Base-by-base conservation (phyloP, 2,797 vertebrate genomes). In the Cyprinella venusta region DNA sequence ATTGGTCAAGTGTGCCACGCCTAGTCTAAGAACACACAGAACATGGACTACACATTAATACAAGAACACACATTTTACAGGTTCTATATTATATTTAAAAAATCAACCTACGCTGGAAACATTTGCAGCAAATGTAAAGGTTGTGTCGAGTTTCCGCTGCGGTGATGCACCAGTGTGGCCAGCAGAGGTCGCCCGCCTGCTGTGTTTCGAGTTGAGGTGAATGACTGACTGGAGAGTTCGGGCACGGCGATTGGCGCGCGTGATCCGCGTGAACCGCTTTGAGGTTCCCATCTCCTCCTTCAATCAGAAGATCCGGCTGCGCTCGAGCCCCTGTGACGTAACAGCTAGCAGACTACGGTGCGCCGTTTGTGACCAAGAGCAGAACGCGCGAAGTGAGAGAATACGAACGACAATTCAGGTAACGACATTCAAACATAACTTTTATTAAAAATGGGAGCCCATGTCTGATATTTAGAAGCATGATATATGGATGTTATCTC, bases 281-380 rank as follows among this genome's bases (percentile, higher is more conserved):
- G 12, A 59, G 54, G 7, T 76, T 59, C 7, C 5, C 19, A 18
- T 85, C 76, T 77, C 52, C 72, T 69, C 77, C 69, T 68, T 64
- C 80, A 36, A 26, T 76, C 50, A 42, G 38, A 38, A 59, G 63
- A 8, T 64, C 50, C 75, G 61, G 33, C 74, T 86, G 61, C 33
- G 19, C 71, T 77, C 40, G 10, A 26, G 45, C 30, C 59, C 8
- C 42, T 5, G 16, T 78, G 76, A 78, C 61, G 76, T 64, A 65
- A 64, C 18, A 78, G 61, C 76, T 78, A 82, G 90, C 91, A 87
- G 89, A 93, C 96, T 97, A 97, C 96, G 96, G 96, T 94, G 94
- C 95, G 96, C 96, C 96, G 95, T 95, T 97, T 92, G 96, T 96
- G 96, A 95, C 96, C 91, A 95, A 95, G 95, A 93, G 90, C 91